Conservation (phyloP, 2,113 vertebrate genomes). For the Oreochromis tanganicae region DNA sequence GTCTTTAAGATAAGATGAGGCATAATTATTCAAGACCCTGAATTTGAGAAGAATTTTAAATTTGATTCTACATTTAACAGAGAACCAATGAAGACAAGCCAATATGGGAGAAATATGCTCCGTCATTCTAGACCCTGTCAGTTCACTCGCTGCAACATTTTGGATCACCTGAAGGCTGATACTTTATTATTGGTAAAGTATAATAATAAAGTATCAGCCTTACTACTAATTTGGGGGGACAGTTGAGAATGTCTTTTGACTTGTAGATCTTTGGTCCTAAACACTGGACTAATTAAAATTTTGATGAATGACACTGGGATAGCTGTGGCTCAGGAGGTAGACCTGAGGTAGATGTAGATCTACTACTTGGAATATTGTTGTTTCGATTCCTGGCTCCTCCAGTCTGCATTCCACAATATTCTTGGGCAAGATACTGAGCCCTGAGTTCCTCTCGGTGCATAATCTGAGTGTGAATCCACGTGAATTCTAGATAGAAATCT, state of each 20-base stretch:
- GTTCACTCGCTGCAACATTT: not conserved
- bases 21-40: not conserved
- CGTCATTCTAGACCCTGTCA: accelerated
- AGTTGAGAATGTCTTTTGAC: not conserved
- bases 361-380: not conserved
- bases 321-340: not conserved
- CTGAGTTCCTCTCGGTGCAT: not conserved
- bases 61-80: not conserved
- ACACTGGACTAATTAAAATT: not conserved
- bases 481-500: not conserved
- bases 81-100: not conserved
- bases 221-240: not conserved
- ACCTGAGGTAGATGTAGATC: not conserved
- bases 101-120: not conserved
- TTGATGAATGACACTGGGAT: not conserved
- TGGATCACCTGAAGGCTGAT: not conserved
- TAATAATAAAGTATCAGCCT: not conserved
- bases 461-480: not conserved
- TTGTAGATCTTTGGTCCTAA: not conserved
- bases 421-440: not conserved
- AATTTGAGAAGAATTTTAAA: not conserved
- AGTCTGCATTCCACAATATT: not conserved
- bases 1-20: not conserved
- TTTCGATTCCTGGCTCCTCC: not conserved
- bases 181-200: not conserved